These are phyloP conservation scores for Microchirus variegatus DNA, from an alignment of 2,797 vertebrate genomes.

Conservation along the genomic window DNA sequence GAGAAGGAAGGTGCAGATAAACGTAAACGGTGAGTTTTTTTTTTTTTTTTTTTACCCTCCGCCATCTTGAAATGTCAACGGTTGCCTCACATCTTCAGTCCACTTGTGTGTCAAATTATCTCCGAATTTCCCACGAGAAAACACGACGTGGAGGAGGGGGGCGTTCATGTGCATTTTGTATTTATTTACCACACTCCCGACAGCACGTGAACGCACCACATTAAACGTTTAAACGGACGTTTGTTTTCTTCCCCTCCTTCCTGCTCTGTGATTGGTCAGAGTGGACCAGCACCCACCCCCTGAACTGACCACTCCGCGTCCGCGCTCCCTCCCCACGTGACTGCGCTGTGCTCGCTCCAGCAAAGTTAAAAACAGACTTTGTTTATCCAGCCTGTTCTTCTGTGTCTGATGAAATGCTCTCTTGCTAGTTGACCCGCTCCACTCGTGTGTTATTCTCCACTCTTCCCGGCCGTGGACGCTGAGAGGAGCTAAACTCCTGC, in stretches of 20 bases:
- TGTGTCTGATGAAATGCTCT: slow-evolving; percentile 65
- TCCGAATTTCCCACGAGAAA: too few species aligned
- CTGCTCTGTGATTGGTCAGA: slow-evolving; percentile 67
- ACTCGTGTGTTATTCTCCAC: not conserved
- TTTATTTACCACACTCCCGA: too few species aligned
- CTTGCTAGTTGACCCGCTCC: slow-evolving; percentile 28
- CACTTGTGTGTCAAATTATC: too few species aligned
- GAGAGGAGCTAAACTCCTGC: slow-evolving; percentile 13
- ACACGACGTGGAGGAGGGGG: too few species aligned
- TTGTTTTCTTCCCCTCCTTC: not conserved
- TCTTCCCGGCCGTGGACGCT: slow-evolving; percentile 19
- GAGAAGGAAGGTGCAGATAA: too few species aligned
- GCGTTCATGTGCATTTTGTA: too few species aligned
- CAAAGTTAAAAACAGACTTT: slow-evolving; percentile 88
- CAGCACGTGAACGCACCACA: not conserved
- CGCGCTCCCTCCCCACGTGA: slow-evolving; percentile 74
- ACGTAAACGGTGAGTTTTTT: too few species aligned
- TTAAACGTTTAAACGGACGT: not conserved
- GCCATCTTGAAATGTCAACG: too few species aligned
- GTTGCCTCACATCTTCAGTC: too few species aligned
- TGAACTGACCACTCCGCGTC: slow-evolving; percentile 62
- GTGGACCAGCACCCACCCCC: slow-evolving; percentile 68
- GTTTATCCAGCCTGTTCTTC: slow-evolving; percentile 73
- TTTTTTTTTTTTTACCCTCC: too few species aligned
- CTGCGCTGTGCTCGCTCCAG: slow-evolving; percentile 43